Evolutionary conservation across 2,797 vertebrate genomes (phyloP).

Genomic region (Pipistrellus nathusii): DNA sequence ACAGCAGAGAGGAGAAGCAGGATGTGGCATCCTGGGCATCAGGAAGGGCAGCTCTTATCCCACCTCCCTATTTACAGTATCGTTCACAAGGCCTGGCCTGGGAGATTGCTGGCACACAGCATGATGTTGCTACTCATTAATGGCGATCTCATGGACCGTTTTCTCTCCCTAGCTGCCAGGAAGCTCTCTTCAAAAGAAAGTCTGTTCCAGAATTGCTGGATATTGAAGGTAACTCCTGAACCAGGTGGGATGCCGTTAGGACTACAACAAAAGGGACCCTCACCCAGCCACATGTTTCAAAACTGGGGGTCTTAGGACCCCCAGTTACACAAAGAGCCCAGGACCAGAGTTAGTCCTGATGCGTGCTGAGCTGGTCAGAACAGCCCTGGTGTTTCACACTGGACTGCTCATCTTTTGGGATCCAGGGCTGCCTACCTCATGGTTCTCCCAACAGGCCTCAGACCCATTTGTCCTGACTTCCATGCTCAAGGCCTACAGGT

Average conservation of each 20-base stretch:
- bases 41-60: fast-evolving
- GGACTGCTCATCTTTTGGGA: background rate
- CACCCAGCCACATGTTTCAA: no score
- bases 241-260: background rate
- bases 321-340: no score
- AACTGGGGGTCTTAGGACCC: no score
- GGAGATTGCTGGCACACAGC: background rate
- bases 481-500: background rate
- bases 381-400: background rate
- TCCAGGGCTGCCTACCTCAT: background rate
- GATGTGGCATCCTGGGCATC: background rate
- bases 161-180: background rate
- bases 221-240: background rate
- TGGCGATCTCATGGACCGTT: background rate
- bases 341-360: background rate
- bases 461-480: background rate
- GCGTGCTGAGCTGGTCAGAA: background rate
- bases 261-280: background rate
- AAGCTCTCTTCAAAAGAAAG: background rate
- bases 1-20: background rate
- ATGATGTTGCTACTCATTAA: background rate
- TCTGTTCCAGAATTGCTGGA: background rate
- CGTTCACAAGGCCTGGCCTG: background rate
- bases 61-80: background rate
- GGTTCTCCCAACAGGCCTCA: background rate